Evolutionary conservation across 2,888 invertebrate species (phyloP).

Genomic region (Cheilosia vernalis): DNA sequence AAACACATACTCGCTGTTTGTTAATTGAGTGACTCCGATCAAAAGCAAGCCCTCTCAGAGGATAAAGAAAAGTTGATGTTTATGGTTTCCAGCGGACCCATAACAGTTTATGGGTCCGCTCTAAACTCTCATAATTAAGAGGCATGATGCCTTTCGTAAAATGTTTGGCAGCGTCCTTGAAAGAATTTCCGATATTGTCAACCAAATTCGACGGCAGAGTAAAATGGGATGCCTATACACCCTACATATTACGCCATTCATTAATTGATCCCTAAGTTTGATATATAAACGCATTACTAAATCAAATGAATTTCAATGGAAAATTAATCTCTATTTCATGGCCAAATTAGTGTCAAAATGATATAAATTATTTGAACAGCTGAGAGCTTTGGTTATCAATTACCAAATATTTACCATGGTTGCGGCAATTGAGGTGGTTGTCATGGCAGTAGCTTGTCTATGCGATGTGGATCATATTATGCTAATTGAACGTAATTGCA

Average conservation of each 20-base stretch:
- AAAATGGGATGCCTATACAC: not conserved
- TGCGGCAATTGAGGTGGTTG: not conserved
- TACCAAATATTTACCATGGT: not conserved
- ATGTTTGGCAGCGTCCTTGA: not conserved
- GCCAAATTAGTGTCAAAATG: not conserved
- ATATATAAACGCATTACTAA: constrained; percentile 1
- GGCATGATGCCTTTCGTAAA: not conserved
- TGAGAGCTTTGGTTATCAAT: not conserved
- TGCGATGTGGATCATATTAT: not conserved
- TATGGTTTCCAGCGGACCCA: not conserved
- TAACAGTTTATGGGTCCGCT: too few species aligned
- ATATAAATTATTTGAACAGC: constrained; percentile 10
- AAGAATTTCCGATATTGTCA: not conserved
- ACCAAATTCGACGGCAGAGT: not conserved
- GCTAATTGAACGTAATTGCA: not conserved
- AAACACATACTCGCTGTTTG: not conserved
- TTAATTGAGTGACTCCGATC: not conserved
- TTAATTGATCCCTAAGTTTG: not conserved
- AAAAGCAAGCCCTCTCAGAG: not conserved
- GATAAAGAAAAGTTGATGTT: not conserved
- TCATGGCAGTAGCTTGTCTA: not conserved
- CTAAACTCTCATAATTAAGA: constrained; percentile 5
- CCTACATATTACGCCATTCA: not conserved
- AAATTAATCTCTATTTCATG: not conserved
- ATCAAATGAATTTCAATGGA: not conserved